Evolutionary conservation across 2,888 invertebrate species (phyloP), one percentile per base, ranked within the genome.

Genomic region (Laothoe populi): DNA sequence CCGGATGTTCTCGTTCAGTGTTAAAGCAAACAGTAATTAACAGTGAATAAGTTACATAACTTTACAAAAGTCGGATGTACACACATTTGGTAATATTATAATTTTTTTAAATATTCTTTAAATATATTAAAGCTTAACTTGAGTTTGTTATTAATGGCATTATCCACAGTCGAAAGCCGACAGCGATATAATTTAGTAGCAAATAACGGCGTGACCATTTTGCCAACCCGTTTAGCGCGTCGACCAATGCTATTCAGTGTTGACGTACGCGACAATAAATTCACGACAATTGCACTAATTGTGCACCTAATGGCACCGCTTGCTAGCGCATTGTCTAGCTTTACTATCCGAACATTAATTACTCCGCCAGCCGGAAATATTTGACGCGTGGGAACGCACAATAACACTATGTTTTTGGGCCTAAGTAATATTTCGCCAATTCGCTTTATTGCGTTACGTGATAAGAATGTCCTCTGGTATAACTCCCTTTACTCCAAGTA

Each of bases 241-340:
- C 60, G 62, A n/a, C 40, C 45, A 23, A 64, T 67, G 69, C 64
- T 59, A 65, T 64, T 70, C 70, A 65, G 64, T 70, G 80, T 72
- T 79, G 84, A 82, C 81, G 78, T 80, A 78, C 72, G 76, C 82
- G 71, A 82, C 84, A 81, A 90, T 90, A 88, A 88, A 91, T 92
- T 90, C 87, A 87, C 85, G 82, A 86, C 90, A 90, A 91, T 91
- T 90, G 90, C 88, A 88, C 85, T 90, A 92, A 92, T 91, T 91
- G 90, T 86, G 85, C 86, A 86, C 86, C 82, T 89, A 90, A 88
- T 88, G 85, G 86, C 75, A 78, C 73, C 75, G 78, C 78, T 85
- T 83, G 74, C 81, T 86, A 83, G 84, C 82, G 86, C 87, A 86
- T 87, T 90, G 89, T 89, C 88, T 87, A 86, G 84, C 83, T 79